phyloP scores from a whole-genome alignment of 1,140 invertebrate genomes.

The Trichoplusia ni region DNA sequence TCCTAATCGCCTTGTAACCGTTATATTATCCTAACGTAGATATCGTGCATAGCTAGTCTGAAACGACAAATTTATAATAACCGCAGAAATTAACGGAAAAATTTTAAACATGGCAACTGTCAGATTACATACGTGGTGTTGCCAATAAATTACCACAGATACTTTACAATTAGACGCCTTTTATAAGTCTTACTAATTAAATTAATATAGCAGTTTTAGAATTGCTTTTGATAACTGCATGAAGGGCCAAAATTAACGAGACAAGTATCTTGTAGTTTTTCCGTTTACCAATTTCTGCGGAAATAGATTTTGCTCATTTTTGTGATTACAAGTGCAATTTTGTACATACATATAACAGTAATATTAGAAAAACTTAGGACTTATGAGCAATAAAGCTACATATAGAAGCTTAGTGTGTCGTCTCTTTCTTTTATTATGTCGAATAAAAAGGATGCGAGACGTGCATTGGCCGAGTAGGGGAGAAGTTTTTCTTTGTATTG shows the following conservation, averaged over 20 bases:
- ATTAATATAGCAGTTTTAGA: too few relatives aligned
- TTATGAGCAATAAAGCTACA: conserved; percentile 19
- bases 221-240: too few relatives aligned
- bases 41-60: conserved; percentile 12
- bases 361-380: conserved; percentile 17
- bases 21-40: conserved; percentile 13
- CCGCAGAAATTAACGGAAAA: too few relatives aligned
- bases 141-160: too few relatives aligned
- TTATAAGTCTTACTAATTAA: too few relatives aligned
- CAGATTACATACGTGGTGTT: too few relatives aligned
- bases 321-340: conserved; percentile 24
- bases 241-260: too few relatives aligned
- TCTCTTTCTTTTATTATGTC: conserved; percentile 27
- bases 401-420: conserved; percentile 15
- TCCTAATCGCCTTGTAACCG: conserved; percentile 15
- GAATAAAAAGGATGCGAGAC: conserved; percentile 26
- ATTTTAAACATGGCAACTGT: too few relatives aligned
- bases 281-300: too few relatives aligned
- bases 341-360: conserved; percentile 23
- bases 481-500: conserved; percentile 25
- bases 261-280: too few relatives aligned
- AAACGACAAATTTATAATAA: not conserved
- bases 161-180: too few relatives aligned
- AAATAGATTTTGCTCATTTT: conserved; percentile 24
- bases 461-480: conserved; percentile 6